Percentiles rank a stretch among this genome's conserved stretches.
These are phyloP conservation scores for Psittacula derbiana DNA, from an alignment of 2,797 vertebrate species.

Conservation along the genomic window DNA sequence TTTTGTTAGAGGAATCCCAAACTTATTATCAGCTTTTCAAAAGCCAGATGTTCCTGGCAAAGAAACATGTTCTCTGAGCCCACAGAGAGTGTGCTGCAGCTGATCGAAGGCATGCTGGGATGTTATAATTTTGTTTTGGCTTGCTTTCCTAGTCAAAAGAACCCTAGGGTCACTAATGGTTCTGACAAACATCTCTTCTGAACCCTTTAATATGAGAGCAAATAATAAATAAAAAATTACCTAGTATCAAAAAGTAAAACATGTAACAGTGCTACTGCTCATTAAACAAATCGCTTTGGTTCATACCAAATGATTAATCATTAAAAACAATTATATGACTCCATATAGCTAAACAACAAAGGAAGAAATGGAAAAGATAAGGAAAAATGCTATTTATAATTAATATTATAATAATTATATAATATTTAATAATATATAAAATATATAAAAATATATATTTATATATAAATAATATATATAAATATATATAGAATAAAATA, in stretches of 20 bases:
- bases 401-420: no score
- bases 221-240: slow-evolving; percentile 7
- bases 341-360: neutral
- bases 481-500: no score
- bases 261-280: neutral
- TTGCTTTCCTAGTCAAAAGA: neutral
- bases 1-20: neutral
- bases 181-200: neutral
- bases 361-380: neutral
- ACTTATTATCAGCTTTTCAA: slow-evolving; percentile 33
- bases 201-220: neutral
- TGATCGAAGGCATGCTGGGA: neutral
- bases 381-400: neutral
- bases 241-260: neutral
- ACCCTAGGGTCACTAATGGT: slow-evolving; percentile 3
- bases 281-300: neutral
- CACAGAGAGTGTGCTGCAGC: neutral
- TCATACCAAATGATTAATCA: neutral
- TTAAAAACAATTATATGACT: neutral
- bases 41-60: slow-evolving; percentile 57
- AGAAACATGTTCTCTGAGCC: neutral
- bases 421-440: no score
- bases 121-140: slow-evolving; percentile 19
- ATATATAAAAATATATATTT: no score
- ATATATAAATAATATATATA: no score